phyloP scores from a whole-genome alignment of 2,888 invertebrate species.

The Drosophila aldrichi region DNA sequence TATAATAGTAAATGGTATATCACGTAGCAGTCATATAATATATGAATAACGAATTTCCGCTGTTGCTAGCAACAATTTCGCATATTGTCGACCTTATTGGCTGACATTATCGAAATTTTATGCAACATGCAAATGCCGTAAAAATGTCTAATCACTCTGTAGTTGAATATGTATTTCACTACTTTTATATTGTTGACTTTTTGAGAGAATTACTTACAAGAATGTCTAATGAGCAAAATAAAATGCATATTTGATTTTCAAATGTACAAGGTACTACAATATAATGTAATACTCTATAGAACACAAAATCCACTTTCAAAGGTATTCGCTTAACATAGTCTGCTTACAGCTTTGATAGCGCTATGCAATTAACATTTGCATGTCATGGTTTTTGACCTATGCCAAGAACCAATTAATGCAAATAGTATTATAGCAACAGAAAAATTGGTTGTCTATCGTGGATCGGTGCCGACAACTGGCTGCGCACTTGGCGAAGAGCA shows the following conservation, averaged over 20 bases:
- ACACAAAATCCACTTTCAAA: no score
- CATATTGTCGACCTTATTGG: not conserved
- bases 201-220: not conserved
- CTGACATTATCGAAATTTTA: slow-evolving; percentile 12
- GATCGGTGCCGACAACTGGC: not conserved
- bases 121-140: slow-evolving; percentile 16
- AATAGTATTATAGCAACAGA: slow-evolving; percentile 16
- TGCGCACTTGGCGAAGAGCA: slow-evolving; percentile 32
- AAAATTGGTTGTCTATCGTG: slow-evolving; percentile 33
- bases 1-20: not conserved
- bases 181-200: no score
- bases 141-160: not conserved
- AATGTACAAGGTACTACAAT: not conserved
- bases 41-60: not conserved
- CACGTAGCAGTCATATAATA: not conserved
- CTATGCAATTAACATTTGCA: slow-evolving; percentile 34
- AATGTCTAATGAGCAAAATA: not conserved
- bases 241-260: not conserved
- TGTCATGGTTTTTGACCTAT: slow-evolving; percentile 59
- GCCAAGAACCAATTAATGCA: slow-evolving; percentile 47
- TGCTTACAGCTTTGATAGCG: not conserved
- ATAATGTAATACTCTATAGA: not conserved
- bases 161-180: not conserved
- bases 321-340: not conserved
- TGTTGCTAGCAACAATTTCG: slow-evolving; percentile 1